These are phyloP conservation scores for Dexiosoma caninum DNA, from an alignment of 2,888 invertebrate genomes.

Conservation along the genomic window DNA sequence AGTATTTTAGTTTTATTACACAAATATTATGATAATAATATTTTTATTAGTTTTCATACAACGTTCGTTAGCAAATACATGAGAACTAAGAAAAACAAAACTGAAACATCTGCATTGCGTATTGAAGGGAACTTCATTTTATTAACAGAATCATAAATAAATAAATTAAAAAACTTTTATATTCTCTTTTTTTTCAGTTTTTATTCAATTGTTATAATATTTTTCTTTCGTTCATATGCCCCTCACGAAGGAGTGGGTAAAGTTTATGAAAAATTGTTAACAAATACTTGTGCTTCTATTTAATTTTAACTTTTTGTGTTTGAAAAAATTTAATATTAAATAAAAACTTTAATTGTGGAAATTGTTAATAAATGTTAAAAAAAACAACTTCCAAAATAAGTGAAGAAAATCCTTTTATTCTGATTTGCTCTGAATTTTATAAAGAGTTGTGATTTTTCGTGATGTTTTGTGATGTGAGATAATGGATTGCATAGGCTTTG, in stretches of 20 bases:
- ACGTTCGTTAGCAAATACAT: not conserved
- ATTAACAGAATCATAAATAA: slow-evolving; percentile 8
- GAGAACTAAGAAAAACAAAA: not conserved
- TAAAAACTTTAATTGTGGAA: too few relatives aligned
- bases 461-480: too few relatives aligned
- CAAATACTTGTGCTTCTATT: not conserved
- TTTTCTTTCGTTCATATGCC: not conserved
- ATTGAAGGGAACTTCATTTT: not conserved
- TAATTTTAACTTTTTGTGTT: not conserved
- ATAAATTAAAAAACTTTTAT: slow-evolving; percentile 20
- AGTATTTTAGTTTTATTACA: too few relatives aligned
- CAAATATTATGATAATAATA: not conserved
- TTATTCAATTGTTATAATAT: not conserved
- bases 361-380: too few relatives aligned
- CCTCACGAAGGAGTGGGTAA: not conserved
- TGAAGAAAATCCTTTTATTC: too few relatives aligned
- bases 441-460: too few relatives aligned
- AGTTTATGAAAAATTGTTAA: slow-evolving; percentile 1
- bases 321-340: not conserved
- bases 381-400: too few relatives aligned
- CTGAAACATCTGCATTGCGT: not conserved
- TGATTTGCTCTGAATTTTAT: too few relatives aligned
- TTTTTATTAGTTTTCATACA: not conserved
- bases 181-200: not conserved
- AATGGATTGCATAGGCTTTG: too few relatives aligned